A percentile compares a stretch with the other conserved stretches of the same genome.
phyloP scores from a whole-genome alignment of 2,113 vertebrate genomes.

The Tiliqua scincoides region DNA sequence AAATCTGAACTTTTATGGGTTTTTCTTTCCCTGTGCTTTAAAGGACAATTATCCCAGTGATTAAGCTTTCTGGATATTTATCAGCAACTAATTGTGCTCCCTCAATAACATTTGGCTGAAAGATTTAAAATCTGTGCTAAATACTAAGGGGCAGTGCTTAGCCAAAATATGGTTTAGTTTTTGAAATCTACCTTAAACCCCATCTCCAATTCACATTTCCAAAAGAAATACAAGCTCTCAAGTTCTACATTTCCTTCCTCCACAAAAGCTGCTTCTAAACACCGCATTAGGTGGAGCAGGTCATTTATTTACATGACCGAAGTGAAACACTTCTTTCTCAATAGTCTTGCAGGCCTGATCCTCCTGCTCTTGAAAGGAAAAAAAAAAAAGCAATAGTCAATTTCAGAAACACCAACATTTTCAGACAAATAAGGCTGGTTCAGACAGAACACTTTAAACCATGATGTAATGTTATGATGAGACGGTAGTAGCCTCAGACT shows the following conservation, averaged over 20 bases:
- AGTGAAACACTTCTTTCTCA: background rate
- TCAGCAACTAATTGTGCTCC: slow-evolving; percentile 51
- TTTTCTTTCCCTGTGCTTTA: slow-evolving; percentile 24
- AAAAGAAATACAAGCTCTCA: slow-evolving; percentile 35
- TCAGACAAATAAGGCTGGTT: background rate
- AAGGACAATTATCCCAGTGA: slow-evolving; percentile 40
- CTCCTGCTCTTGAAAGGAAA: background rate
- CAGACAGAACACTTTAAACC: no score
- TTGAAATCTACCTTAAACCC: slow-evolving; percentile 46
- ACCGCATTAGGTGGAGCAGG: background rate
- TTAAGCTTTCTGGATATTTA: slow-evolving; percentile 58
- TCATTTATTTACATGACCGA: background rate
- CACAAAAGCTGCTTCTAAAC: background rate
- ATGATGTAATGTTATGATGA: no score
- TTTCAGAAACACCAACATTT: background rate
- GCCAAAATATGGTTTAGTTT: slow-evolving; percentile 49
- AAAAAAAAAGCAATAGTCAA: background rate
- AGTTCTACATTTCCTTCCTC: background rate
- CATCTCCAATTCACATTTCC: slow-evolving; percentile 22
- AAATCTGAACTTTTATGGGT: slow-evolving; percentile 20
- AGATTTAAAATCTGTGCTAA: slow-evolving; percentile 37
- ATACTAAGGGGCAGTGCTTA: background rate
- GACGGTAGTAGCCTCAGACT: no score
- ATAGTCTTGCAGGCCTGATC: background rate
- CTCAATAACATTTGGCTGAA: slow-evolving; percentile 40